phyloP scores from a whole-genome alignment of 2,797 vertebrate genomes.

The Rhabdophis nuchalis region DNA sequence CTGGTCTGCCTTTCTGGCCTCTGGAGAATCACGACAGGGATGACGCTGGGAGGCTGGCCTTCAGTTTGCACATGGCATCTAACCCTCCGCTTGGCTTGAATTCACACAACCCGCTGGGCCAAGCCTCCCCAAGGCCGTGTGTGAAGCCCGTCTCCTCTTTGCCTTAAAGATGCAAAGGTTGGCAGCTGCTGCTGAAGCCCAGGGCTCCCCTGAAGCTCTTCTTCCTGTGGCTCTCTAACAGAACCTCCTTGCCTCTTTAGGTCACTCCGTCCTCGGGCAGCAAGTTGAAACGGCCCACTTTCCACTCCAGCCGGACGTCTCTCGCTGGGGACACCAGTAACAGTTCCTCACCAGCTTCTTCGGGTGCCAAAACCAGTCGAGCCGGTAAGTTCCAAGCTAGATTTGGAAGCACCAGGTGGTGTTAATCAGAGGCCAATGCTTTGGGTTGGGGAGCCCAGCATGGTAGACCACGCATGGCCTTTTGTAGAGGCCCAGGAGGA shows the following conservation, averaged over 20 bases:
- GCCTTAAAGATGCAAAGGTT: neutral
- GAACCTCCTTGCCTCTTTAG: conserved; percentile 51
- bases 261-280: conserved; percentile 79
- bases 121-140: neutral
- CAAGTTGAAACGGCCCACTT: conserved; percentile 90
- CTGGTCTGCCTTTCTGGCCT: neutral
- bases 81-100: neutral
- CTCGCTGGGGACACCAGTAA: conserved; percentile 91
- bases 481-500: neutral
- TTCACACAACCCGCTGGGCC: neutral
- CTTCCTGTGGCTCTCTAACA: accelerated
- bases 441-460: too few species aligned
- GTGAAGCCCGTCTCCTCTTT: neutral
- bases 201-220: accelerated
- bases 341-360: conserved; percentile 73
- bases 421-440: neutral
- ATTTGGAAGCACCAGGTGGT: neutral
- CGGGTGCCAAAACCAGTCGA: conserved; percentile 79
- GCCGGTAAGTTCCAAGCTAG: conserved; percentile 73
- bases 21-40: conserved; percentile 44
- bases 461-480: neutral
- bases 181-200: neutral
- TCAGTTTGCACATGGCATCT: neutral
- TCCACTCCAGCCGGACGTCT: conserved; percentile 94
- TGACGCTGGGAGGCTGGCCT: neutral